These are phyloP conservation scores for Artibeus jamaicensis DNA, from an alignment of 2,797 vertebrate genomes.

Conservation along the genomic window DNA sequence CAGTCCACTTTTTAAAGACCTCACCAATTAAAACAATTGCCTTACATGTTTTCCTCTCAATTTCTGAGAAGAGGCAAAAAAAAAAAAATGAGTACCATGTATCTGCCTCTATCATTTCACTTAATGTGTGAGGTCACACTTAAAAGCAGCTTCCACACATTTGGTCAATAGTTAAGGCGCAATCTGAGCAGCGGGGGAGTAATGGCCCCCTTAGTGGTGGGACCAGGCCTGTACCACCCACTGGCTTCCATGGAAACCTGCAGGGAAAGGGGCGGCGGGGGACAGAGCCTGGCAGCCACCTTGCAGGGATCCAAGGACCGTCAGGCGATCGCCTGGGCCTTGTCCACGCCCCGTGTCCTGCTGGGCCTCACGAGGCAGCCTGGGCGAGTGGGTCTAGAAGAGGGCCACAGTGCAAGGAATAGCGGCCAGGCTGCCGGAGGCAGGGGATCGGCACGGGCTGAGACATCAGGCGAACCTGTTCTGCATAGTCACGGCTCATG, in stretches of 20 bases:
- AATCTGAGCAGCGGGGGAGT: background rate
- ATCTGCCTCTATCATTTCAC: background rate
- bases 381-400: background rate
- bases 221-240: background rate
- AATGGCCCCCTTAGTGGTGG: background rate
- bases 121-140: background rate
- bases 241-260: background rate
- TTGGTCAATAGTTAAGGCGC: background rate
- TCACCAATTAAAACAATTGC: background rate
- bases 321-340: background rate
- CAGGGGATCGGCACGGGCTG: background rate
- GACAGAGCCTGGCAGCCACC: rapidly evolving
- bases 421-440: background rate
- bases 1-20: background rate
- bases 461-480: background rate
- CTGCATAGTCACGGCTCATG: background rate
- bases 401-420: background rate
- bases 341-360: rapidly evolving
- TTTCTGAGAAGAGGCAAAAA: background rate
- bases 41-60: background rate
- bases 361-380: background rate
- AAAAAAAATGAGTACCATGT: background rate
- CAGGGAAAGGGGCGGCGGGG: background rate
- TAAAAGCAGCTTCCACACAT: background rate
- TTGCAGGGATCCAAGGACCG: rapidly evolving